Evolutionary conservation across 2,888 invertebrate species (phyloP), one percentile per base, ranked within the genome.

Genomic region (Neoascia interrupta): DNA sequence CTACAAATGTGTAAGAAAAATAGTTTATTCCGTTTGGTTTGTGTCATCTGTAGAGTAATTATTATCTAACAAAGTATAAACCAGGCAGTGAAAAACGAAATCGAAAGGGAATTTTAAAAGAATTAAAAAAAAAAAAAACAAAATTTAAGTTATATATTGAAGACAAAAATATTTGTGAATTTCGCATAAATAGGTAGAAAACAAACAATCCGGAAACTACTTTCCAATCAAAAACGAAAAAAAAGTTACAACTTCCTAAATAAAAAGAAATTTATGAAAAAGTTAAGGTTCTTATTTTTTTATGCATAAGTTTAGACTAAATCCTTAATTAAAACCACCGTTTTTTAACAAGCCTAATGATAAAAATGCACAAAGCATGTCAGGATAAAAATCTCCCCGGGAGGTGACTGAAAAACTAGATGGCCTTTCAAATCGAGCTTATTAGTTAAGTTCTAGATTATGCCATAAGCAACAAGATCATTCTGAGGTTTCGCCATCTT

Each of bases 191-290:
- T 63, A 64, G 53, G 39, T 58, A n/a, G 39, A 64, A 60, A 31
- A 53, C 56, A 79, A n/a, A 66, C 16, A 66, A 60, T 45, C 19
- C 53, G 64, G 45, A 64, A 70, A 53, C n/a, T 58, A 37, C 47
- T 76, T 70, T 72, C 64, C 41, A 49, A 36, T 34, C 43, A 61
- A 69, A 34, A 58, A 43, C n/a, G 58, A 56, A 10, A 53, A 43
- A 47, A 41, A 56, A 69, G n/a, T n/a, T n/a, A n/a, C n/a, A n/a
- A 43, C 72, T 72, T 76, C 58, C 64, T 76, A 72, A 72, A 72
- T 43, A 76, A 54, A 76, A 72, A 60, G 5, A 72, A 66, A 72
- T 53, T 58, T 16, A 51, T 51, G 58, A 69, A 60, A 69, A 8
- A 43, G 11, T 11, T 15, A 16, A n/a, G n/a, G n/a, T n/a, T n/a